These are phyloP conservation scores for Leptopilina syphax DNA, from an alignment of 2,888 invertebrate genomes.

Conservation along the genomic window DNA sequence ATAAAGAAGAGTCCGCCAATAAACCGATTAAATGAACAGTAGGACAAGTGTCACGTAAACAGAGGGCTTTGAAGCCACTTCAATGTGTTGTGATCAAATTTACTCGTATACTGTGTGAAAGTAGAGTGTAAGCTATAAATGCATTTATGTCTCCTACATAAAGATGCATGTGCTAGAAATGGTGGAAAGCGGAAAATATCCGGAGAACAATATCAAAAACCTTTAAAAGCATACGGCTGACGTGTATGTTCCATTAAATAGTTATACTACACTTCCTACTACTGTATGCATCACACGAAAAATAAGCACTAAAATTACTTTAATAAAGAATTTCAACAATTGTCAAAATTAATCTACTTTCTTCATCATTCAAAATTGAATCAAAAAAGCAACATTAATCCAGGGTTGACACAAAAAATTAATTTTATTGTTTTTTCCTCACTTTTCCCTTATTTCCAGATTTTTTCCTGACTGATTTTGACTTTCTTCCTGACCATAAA, in stretches of 20 bases:
- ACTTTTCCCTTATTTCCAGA: too few relatives aligned
- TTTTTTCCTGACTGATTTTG: too few relatives aligned
- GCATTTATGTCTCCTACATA: constrained; percentile 24
- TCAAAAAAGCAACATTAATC: too few relatives aligned
- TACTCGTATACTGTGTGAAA: constrained; percentile 2
- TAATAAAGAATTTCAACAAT: too few relatives aligned
- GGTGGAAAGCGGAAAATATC: constrained; percentile 19
- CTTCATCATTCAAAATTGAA: too few relatives aligned
- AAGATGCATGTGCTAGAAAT: not conserved
- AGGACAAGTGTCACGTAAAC: constrained; percentile 15
- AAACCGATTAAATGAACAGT: constrained; percentile 2
- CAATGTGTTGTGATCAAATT: constrained; percentile 23
- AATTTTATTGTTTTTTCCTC: too few relatives aligned
- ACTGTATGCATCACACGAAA: not conserved
- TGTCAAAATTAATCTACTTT: too few relatives aligned
- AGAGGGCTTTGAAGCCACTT: constrained; percentile 21
- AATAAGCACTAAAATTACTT: not conserved
- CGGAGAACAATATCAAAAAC: constrained; percentile 27
- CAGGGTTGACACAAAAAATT: too few relatives aligned
- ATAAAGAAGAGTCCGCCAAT: not conserved
- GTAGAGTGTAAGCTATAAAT: constrained; percentile 17
- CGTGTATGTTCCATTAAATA: constrained; percentile 17
- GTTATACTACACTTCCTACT: not conserved
- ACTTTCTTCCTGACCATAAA: too few relatives aligned
- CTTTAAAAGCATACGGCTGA: constrained; percentile 15